Evolutionary conservation across 2,797 vertebrate genomes (phyloP), one percentile per base, ranked within the genome.

Genomic region (Eulemur coronatus): DNA sequence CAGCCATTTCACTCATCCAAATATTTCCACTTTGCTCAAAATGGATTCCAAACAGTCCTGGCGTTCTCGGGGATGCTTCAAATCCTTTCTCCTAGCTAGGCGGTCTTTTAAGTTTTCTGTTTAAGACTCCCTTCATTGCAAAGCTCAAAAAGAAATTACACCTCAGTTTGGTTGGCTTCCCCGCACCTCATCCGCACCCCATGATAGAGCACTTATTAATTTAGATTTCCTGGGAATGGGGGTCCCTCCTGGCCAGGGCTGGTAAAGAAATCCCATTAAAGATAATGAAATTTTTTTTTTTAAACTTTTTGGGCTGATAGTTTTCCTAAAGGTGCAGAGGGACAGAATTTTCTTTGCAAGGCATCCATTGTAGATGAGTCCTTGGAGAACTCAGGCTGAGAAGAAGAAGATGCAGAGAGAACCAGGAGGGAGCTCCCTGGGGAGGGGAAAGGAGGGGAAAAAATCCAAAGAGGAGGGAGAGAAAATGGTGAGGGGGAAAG

Each of bases 161-260:
- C 50, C 48, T 93, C 41, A n/a, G 50, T 94, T 87, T 70, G 59
- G 69, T 41, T 73, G 80, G 30, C 81, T 76, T 85, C 61, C 46
- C 84, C 67, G 18, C 38, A 61, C 67, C 33, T 50, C 84, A n/a
- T 72, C 82, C 52, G 59, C 55, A 85, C 82, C n/a, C 75, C 17
- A 73, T 89, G 91, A 63, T 86, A 97, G 82, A 89, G 57, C 84
- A 97, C 92, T 97, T 97, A 98, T 97, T 98, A 97, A 97, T 96
- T 97, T 97, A 94, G 84, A 96, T 98, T 96, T 98, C 96, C 84
- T 97, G 98, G 97, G 96, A 97, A 96, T 85, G 81, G 12, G 0
- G 30, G 89, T 97, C 97, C 97, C 97, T 97, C 81, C 82, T 95
- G 97, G 57, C 87, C 18, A 48, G 76, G 52, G 79, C 86, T 95